Base-by-base conservation (phyloP, 2,888 invertebrate genomes). In the Chalcis sispes region DNA sequence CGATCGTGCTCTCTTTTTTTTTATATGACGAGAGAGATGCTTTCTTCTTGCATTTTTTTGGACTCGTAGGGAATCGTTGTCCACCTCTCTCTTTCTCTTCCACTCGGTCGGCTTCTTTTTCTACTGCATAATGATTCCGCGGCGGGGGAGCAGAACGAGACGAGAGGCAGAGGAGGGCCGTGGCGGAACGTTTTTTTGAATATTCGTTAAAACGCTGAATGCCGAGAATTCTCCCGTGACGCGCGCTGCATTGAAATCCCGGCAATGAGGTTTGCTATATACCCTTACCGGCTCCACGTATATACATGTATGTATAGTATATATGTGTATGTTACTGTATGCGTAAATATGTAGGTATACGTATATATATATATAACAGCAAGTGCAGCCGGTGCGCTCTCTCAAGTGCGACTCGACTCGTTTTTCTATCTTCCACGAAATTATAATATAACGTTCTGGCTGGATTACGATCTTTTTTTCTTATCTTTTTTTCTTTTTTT, bases 241-340 rank as follows among this genome's bases (percentile, higher is more conserved):
- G 75, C 74, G 77, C 59, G 70, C 70, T 78, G 78, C 78, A 78
- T 78, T 66, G 72, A 78, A 78, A 75, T 78, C 78, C 70, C 72
- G 75, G 78, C 78, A 78, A 78, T 78, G 70, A 76, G 75, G 59
- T 77, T 76, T 42, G 25, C 54, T 36, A 23, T 54, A 18, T 61
- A 65, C 52, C 18, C 25, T 18, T 25, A 5, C 29, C 15, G 2
- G 25, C 25, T 52, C 23, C 20, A 23, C n/a, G n/a, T n/a, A n/a
- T n/a, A n/a, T n/a, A n/a, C n/a, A n/a, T n/a, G n/a, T n/a, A n/a
- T n/a, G n/a, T n/a, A n/a, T n/a, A n/a, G 1, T 25, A 36, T 32
- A n/a, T 10, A 59, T 2, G 15, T 10, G 3, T 69, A 42, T 36
- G n/a, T n/a, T n/a, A n/a, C n/a, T 32, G 20, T 0, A 15, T n/a